Base-by-base conservation (phyloP, 2,888 invertebrate genomes). In the Eumerus sabulonum region DNA sequence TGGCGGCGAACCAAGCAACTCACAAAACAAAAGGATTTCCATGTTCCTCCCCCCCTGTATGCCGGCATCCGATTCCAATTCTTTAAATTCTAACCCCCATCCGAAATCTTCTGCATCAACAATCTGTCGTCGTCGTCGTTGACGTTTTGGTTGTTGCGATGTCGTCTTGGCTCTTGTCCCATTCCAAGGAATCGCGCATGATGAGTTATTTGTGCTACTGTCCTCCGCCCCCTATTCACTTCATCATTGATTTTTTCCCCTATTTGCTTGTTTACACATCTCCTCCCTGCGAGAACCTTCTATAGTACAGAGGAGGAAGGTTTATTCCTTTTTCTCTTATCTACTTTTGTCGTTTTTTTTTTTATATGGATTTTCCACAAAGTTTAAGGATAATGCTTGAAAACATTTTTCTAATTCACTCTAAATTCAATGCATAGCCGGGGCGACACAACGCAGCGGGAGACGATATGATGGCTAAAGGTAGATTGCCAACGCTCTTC, bases 1-100 rank as follows among this genome's bases (percentile, higher is more conserved):
- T 77, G 76, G 62, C 71, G 71, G 60, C 66, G 77, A 57, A 67
- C 72, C 42, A 62, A 47, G 67, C 72, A 67, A 62, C 51, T 44
- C 63, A 60, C 45, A 72, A 53, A 59, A 77, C 77, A 77, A 77
- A 77, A 73, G 77, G 67, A 77, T 72, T 72, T 77, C 57, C 72
- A 51, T 53, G 13, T 40, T 40, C 9, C 57, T 44, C 42, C 38
- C 45, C 40, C 57, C 48, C 45, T 47, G 3, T 27, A 2, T 2
- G 3, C 7, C 27, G 27, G 7, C 27, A 27, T 27, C 27, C 27
- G 1, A 14, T 13, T 17, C 14, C 45, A 12, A 9, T 13, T 36
- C 38, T 3, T 14, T 18, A 12, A 17, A 2, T 35, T 5, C 42
- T 48, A 17, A 27, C 12, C 36, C n/a, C 27, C 51, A 5, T 9